phyloP scores from a whole-genome alignment of 2,888 invertebrate genomes.

The Nephrotoma appendiculata region DNA sequence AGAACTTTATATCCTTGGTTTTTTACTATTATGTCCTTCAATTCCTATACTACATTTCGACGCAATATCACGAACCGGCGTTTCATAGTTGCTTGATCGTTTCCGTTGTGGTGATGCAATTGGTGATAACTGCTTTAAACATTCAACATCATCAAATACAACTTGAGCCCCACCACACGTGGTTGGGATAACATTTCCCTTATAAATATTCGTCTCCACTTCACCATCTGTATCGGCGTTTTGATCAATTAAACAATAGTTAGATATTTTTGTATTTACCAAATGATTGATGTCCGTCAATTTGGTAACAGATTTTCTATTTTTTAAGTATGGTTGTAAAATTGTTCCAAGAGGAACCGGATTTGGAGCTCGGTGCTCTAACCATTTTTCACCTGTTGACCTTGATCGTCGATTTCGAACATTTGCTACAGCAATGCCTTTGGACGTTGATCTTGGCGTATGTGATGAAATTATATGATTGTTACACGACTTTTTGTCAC shows the following conservation, averaged over 20 bases:
- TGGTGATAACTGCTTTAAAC: constrained; percentile 68
- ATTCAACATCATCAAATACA: constrained; percentile 89
- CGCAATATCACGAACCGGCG: constrained; percentile 21
- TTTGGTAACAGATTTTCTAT: constrained; percentile 71
- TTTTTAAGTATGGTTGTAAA: constrained; percentile 68
- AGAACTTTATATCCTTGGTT: constrained; percentile 20
- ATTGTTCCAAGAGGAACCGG: constrained; percentile 78
- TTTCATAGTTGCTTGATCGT: constrained; percentile 23
- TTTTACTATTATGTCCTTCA: constrained; percentile 30
- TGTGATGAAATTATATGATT: constrained; percentile 8
- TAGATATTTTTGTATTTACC: constrained; percentile 52
- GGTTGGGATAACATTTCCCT: constrained; percentile 87
- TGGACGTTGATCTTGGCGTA: constrained; percentile 10
- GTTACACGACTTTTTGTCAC: neutral
- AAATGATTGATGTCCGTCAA: constrained; percentile 67
- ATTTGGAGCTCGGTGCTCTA: constrained; percentile 74
- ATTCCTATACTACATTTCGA: constrained; percentile 30
- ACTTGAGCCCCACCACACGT: constrained; percentile 91
- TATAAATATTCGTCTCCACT: constrained; percentile 82
- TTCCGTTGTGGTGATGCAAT: constrained; percentile 34
- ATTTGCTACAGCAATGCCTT: constrained; percentile 55
- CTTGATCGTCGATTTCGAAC: constrained; percentile 64
- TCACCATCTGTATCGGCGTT: constrained; percentile 86
- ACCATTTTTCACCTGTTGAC: constrained; percentile 66
- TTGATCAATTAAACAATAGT: constrained; percentile 88